A percentile compares a stretch with the other conserved stretches of the same genome.
phyloP scores from a whole-genome alignment of 2,888 invertebrate species.

The Lepeophtheirus nordmannii region DNA sequence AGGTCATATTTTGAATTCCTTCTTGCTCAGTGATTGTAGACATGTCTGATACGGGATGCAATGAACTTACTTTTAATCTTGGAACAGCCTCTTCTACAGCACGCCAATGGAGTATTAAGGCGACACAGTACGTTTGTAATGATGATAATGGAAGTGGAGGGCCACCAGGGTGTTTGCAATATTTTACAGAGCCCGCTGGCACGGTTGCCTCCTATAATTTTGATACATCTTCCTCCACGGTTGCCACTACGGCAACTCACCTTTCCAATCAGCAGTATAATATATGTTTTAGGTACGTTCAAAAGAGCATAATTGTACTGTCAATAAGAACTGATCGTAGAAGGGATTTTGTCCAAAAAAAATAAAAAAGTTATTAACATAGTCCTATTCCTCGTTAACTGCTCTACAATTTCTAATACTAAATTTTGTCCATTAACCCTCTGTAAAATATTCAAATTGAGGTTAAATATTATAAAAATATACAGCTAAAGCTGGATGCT shows the following conservation, averaged over 20 bases:
- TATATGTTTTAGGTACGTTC: neutral
- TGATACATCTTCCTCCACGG: neutral
- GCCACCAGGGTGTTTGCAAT: neutral
- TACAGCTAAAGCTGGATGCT: too few relatives aligned
- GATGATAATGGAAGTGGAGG: neutral
- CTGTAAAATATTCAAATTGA: too few relatives aligned
- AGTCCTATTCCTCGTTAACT: too few relatives aligned
- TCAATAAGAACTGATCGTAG: too few relatives aligned
- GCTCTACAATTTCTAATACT: too few relatives aligned
- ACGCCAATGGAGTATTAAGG: neutral
- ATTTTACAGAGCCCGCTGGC: too few relatives aligned
- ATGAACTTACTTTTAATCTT: neutral
- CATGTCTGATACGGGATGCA: neutral
- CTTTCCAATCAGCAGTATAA: neutral
- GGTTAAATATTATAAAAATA: too few relatives aligned
- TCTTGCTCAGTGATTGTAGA: neutral
- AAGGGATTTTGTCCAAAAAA: too few relatives aligned
- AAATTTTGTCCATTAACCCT: too few relatives aligned
- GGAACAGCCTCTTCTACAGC: neutral
- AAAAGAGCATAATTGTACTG: neutral
- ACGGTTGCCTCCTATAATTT: neutral
- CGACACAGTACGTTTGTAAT: neutral
- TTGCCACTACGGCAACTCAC: neutral
- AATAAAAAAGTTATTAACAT: too few relatives aligned
- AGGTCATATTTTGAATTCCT: neutral